Conservation (phyloP, 2,797 vertebrate species). For the Sebastes taczanowskii region DNA sequence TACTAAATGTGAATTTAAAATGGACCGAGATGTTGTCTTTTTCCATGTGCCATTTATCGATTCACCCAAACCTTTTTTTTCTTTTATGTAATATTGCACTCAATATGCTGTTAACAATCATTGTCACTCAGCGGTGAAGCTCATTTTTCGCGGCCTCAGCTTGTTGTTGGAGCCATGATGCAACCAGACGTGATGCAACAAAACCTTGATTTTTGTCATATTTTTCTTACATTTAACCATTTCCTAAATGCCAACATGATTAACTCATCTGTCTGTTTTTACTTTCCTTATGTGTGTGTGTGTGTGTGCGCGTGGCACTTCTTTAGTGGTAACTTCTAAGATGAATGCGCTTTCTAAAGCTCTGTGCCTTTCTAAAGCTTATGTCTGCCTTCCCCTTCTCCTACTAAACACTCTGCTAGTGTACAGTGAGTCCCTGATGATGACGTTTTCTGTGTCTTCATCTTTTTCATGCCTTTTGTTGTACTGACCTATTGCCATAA, state of each 20-base stretch:
- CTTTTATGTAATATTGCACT: constrained; percentile 56
- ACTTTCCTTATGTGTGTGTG: constrained; percentile 15
- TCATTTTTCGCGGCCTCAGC: constrained; percentile 28
- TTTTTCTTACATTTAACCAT: constrained; percentile 30
- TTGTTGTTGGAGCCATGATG: constrained; percentile 23
- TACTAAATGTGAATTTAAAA: constrained; percentile 70
- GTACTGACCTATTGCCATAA: constrained; percentile 58
- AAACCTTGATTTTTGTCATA: constrained; percentile 29
- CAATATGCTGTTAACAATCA: constrained; percentile 66
- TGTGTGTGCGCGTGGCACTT: constrained; percentile 51
- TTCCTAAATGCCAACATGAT: constrained; percentile 56
- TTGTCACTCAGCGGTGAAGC: constrained; percentile 12
- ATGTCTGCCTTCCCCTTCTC: constrained; percentile 68
- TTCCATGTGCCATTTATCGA: constrained; percentile 69
- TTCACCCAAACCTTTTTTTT: constrained; percentile 54
- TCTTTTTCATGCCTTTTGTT: constrained; percentile 37
- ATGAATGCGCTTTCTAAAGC: constrained; percentile 78
- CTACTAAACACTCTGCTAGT: constrained; percentile 7
- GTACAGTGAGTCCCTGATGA: constrained; percentile 26
- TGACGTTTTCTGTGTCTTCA: constrained; percentile 31
- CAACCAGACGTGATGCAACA: constrained; percentile 33
- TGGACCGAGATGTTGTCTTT: constrained; percentile 37
- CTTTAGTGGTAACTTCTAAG: constrained; percentile 64
- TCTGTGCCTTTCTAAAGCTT: constrained; percentile 84
- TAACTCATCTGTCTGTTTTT: constrained; percentile 32